Evolutionary conservation across 2,113 vertebrate genomes (phyloP).

Genomic region (Gallinago undulata): DNA sequence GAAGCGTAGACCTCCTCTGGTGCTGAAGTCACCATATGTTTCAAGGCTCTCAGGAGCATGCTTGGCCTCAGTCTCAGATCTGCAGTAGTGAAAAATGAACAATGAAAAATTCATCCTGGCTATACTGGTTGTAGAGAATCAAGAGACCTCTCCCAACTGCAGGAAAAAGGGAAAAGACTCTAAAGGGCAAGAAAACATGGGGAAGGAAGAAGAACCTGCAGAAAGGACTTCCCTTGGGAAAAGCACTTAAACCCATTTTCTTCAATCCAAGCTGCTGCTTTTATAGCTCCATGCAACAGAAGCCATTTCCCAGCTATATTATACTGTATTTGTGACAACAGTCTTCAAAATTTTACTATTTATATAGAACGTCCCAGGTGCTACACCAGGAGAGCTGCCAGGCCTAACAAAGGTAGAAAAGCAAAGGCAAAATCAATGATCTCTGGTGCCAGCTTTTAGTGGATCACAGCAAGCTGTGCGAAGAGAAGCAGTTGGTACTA

Average conservation of each 20-base stretch:
- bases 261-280: background rate
- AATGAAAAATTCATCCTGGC: background rate
- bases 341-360: background rate
- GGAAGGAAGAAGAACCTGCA: background rate
- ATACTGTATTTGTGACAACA: background rate
- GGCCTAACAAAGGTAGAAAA: background rate
- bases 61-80: background rate
- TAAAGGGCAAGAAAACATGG: background rate
- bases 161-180: background rate
- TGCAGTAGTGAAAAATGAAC: background rate
- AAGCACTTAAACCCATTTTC: background rate
- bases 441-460: background rate
- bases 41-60: fast-evolving
- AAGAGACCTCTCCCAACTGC: background rate
- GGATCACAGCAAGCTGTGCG: background rate
- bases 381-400: background rate
- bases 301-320: background rate
- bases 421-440: background rate
- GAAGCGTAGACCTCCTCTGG: background rate
- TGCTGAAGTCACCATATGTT: background rate
- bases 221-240: background rate
- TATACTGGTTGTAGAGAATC: background rate
- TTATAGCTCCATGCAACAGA: background rate
- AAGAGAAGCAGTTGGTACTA: background rate
- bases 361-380: background rate